Evolutionary conservation across 2,797 vertebrate species (phyloP).

Genomic region (Percopsis omiscomaycus): DNA sequence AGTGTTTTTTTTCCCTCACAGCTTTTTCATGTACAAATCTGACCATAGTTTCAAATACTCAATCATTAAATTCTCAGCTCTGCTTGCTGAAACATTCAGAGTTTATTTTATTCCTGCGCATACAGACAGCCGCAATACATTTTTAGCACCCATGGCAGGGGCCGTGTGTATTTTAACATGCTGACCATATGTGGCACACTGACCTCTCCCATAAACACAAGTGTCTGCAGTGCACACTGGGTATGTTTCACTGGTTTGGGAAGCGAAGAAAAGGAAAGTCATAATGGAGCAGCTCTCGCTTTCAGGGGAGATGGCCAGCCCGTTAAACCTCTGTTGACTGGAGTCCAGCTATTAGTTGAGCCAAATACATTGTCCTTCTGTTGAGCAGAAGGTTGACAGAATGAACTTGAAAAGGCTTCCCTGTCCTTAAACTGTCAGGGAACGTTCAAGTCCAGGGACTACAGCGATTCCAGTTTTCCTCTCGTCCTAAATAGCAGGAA

Average conservation of each 20-base stretch:
- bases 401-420: slow-evolving; percentile 69
- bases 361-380: slow-evolving; percentile 70
- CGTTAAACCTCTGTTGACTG: slow-evolving; percentile 69
- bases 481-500: slow-evolving; percentile 62
- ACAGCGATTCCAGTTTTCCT: slow-evolving; percentile 52
- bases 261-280: slow-evolving; percentile 52
- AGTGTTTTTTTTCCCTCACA: slow-evolving; percentile 53
- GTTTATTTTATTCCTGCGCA: slow-evolving; percentile 83
- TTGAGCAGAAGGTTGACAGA: slow-evolving; percentile 74
- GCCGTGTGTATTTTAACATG: slow-evolving; percentile 80
- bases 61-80: slow-evolving; percentile 79
- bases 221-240: slow-evolving; percentile 64
- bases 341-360: slow-evolving; percentile 65
- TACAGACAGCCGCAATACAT: slow-evolving; percentile 82
- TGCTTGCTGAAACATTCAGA: slow-evolving; percentile 73
- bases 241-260: slow-evolving; percentile 63
- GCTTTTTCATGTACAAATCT: slow-evolving; percentile 73
- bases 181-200: slow-evolving; percentile 79
- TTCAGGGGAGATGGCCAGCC: slow-evolving; percentile 69
- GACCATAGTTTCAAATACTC: slow-evolving; percentile 78
- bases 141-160: slow-evolving; percentile 79
- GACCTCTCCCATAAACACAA: slow-evolving; percentile 81
- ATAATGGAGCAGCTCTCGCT: slow-evolving; percentile 59
- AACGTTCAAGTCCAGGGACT: slow-evolving; percentile 66
- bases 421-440: slow-evolving; percentile 63